Evolutionary conservation across 2,888 invertebrate genomes (phyloP), one percentile per base, ranked within the genome.

Genomic region (Mantis religiosa): DNA sequence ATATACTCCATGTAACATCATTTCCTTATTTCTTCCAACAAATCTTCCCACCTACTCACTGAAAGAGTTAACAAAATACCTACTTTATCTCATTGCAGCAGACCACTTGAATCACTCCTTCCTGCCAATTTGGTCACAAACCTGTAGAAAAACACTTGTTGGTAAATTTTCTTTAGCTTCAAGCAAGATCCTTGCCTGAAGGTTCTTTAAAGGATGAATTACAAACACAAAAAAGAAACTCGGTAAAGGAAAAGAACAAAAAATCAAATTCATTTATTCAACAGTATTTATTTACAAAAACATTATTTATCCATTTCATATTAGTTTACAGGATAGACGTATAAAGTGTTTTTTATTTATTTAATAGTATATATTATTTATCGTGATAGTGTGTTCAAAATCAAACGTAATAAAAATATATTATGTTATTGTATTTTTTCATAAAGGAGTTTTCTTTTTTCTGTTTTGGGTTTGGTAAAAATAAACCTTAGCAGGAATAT

Each of bases 261-360:
- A 84, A 84, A 30, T 84, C 25, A 82, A 82, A 87, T 87, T 87
- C 30, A 83, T 89, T 89, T 89, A 89, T 89, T 89, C 89, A 89
- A 89, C 88, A 89, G 88, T 89, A 85, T 88, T 89, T 89, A 89
- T 88, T 89, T 89, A 89, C 89, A 89, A 89, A 89, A 89, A 89
- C 89, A 88, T 88, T 85, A 82, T 87, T 87, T 87, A 87, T 87
- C 54, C 41, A 87, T 87, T 87, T 87, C 82, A 87, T 71, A 71
- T 71, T 71, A 71, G 54, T 30, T 87, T 82, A 87, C 87, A 87
- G 87, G 87, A 87, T 87, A 71, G 54, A 71, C 54, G 54, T 71
- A 87, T 87, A 87, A 87, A 87, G 87, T 87, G 41, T 82, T 87
- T 14, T n/a, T 82, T 71, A 71, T 87, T 87, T 87, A 34, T 87